Base-by-base conservation (phyloP, 2,113 vertebrate species). In the Cephalopholis sonnerati region DNA sequence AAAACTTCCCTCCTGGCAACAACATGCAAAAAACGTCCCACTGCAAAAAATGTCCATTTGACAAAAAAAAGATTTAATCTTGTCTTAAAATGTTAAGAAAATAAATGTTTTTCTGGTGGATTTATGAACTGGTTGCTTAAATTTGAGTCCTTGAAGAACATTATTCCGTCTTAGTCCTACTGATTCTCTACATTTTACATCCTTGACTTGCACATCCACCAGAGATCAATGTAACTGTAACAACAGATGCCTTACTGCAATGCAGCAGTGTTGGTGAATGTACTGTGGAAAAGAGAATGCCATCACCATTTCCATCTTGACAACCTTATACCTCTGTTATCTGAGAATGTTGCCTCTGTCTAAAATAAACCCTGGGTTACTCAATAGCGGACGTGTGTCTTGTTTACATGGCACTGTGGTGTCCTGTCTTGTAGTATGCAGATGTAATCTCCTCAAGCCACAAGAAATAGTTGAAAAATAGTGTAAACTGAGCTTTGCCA, bases 401-500 rank as follows among this genome's bases (percentile, higher is more conserved):
- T 69, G 57, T 74, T 72, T 87, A 18, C 59, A 55, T 61, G n/a
- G 50, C 44, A 54, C 41, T 46, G 36, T 29, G 8, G 39, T 32
- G 66, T 77, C 32, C 18, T 68, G 48, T 81, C 63, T 69, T 59
- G 36, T 6, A 24, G 24, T 71, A 50, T 44, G 44, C 36, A 76
- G 53, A 77, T 77, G 24, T 32, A 25, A 74, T 70, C 39, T 75
- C n/a, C 39, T 61, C 0, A 4, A 61, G 59, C 27, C n/a, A 13
- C 13, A n/a, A 72, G 61, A 78, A 65, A 83, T 32, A 74, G 25
- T 24, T 50, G 36, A 74, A 76, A 53, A 51, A 58, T 16, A 61
- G 7, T 25, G 77, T 54, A 73, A 63, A 53, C 36, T 79, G 6
- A 74, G 61, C n/a, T 82, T 76, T 73, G 46, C 50, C 63, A 74